Evolutionary conservation across 2,797 vertebrate genomes (phyloP).

Genomic region (Okamejei kenojei): DNA sequence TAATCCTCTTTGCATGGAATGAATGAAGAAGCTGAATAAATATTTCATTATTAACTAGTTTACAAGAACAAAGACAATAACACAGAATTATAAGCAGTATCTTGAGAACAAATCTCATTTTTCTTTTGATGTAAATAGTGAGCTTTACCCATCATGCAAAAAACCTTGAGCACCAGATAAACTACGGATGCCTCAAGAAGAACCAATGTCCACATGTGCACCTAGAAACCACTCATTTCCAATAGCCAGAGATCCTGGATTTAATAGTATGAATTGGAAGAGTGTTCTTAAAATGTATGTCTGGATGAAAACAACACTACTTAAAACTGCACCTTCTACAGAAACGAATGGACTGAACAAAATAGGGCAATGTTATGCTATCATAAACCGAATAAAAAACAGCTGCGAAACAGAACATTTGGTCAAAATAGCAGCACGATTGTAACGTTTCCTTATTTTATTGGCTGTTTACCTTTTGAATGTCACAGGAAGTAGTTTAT

Average conservation of each 20-base stretch:
- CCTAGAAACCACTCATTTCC: neutral
- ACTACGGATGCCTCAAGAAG: neutral
- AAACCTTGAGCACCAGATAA: neutral
- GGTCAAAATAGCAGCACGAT: neutral
- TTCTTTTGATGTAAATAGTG: neutral
- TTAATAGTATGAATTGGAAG: neutral
- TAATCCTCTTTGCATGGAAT: neutral
- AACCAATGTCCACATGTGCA: neutral
- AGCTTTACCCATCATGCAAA: neutral
- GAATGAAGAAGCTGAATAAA: neutral
- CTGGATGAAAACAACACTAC: neutral
- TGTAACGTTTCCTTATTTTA: neutral
- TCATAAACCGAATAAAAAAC: neutral
- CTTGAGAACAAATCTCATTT: neutral
- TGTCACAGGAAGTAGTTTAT: neutral
- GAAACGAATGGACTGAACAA: neutral
- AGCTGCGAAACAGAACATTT: neutral
- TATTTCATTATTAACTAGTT: neutral
- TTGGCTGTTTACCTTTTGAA: slow-evolving; percentile 3
- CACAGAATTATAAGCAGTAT: neutral
- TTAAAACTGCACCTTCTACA: neutral
- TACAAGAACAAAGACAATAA: neutral
- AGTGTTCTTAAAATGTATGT: neutral
- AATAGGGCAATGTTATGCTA: neutral
- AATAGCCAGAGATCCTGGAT: neutral